Evolutionary conservation across 1,140 invertebrate genomes (phyloP).

Genomic region (Drosophila neocordata): DNA sequence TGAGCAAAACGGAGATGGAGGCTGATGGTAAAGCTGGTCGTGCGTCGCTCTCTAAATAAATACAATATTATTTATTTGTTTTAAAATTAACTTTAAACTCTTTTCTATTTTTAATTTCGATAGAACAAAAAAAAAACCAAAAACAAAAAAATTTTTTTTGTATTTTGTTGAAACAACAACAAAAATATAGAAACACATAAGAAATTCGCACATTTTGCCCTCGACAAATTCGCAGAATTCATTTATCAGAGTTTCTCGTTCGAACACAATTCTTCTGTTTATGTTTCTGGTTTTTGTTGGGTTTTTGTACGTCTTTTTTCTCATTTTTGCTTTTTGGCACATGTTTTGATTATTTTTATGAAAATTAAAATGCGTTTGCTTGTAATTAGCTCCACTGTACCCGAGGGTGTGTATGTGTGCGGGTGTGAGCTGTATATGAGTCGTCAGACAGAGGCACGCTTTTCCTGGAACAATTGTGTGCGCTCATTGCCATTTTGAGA

Average conservation of each 20-base stretch:
- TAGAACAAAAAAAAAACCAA: slow-evolving; percentile 12
- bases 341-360: slow-evolving; percentile 80
- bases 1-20: not conserved
- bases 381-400: slow-evolving; percentile 56
- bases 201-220: slow-evolving; percentile 53
- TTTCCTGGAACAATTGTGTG: slow-evolving; percentile 63
- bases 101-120: slow-evolving; percentile 19
- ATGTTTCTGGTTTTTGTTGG: slow-evolving; percentile 65
- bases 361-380: slow-evolving; percentile 80
- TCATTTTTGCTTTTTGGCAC: slow-evolving; percentile 49
- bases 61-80: slow-evolving; percentile 53
- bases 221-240: slow-evolving; percentile 70
- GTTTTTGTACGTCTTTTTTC: slow-evolving; percentile 49
- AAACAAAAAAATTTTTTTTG: too few relatives aligned
- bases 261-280: slow-evolving; percentile 52
- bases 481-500: slow-evolving; percentile 72
- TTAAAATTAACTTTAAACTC: slow-evolving; percentile 50
- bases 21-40: slow-evolving; percentile 32
- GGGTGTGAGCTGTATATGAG: not conserved
- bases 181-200: slow-evolving; percentile 7
- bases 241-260: slow-evolving; percentile 61
- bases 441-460: slow-evolving; percentile 50
- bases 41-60: slow-evolving; percentile 57
- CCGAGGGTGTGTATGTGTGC: slow-evolving; percentile 15
- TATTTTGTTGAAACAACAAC: too few relatives aligned